Evolutionary conservation across 2,888 invertebrate species (phyloP), one percentile per base, ranked within the genome.

Genomic region (Agonopterix heracliana): DNA sequence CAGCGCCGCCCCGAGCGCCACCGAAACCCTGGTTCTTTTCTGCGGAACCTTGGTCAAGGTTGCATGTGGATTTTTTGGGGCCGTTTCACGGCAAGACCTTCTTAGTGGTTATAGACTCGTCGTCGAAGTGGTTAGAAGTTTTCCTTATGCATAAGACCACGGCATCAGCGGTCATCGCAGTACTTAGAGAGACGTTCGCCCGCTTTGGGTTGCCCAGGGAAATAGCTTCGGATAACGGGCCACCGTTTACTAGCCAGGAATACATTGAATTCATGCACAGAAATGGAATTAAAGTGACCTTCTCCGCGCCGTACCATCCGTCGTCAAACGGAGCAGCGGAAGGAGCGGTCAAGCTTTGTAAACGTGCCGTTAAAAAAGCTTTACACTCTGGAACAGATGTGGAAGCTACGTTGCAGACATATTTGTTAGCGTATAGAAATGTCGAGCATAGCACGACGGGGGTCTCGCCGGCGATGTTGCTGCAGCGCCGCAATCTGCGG

Each of bases 51-150:
- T n/a, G n/a, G n/a, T n/a, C n/a, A n/a, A n/a, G n/a, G n/a, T n/a
- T n/a, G n/a, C n/a, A n/a, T n/a, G n/a, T 60, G 0, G 62, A 61
- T 43, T 63, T 60, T 44, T 41, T 60, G 34, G 57, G 54, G 0
- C 59, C 58, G n/a, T 45, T 48, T 8, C 11, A 42, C 0, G 53
- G 54, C 11, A 50, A 46, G 11, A 53, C 47, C 0, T 60, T 54
- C 53, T 49, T 60, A 11, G 47, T 56, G 1, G 2, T 56, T 34
- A 51, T 56, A 2, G 55, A 59, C 44, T 35, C 55, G 0, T 48
- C 42, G 1, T 50, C 53, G 1, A 62, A 62, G 47, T 62, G 60
- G 62, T 13, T 58, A 8, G 60, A 60, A 46, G 44, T 50, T 2
- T 53, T 54, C 46, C 5, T 49, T 12, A 55, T 61, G 57, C 17